Evolutionary conservation across 2,797 vertebrate genomes (phyloP).

Genomic region (Tiaroga cobitis): DNA sequence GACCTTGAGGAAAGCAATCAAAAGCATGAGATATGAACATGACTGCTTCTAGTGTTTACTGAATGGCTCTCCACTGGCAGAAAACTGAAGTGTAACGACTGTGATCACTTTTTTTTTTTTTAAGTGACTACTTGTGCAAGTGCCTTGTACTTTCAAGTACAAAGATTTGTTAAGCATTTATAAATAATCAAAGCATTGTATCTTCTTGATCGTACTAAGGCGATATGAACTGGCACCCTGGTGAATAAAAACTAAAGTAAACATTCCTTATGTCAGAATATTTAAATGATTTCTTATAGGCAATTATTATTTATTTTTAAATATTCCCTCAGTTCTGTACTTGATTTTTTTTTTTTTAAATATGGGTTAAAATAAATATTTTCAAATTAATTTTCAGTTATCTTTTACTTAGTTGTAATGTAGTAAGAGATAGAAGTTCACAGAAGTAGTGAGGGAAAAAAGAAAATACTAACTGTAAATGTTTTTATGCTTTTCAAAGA

Average conservation of each 20-base stretch:
- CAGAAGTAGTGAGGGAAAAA: neutral
- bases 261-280: neutral
- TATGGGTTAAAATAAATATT: neutral
- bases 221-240: neutral
- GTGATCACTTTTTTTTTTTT: constrained; percentile 13
- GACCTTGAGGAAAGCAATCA: constrained; percentile 21
- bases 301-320: neutral
- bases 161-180: constrained; percentile 28
- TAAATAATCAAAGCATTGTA: constrained; percentile 18
- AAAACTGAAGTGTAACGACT: constrained; percentile 13
- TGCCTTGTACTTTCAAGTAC: neutral
- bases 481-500: neutral
- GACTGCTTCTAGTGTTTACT: constrained; percentile 12
- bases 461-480: neutral
- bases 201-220: constrained; percentile 1
- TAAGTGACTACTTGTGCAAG: constrained; percentile 16
- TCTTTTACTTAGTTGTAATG: neutral
- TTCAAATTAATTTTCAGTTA: neutral
- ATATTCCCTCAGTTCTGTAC: neutral
- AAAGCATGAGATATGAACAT: constrained; percentile 30
- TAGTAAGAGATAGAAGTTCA: neutral
- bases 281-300: neutral
- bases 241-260: constrained; percentile 9
- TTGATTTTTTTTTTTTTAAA: neutral
- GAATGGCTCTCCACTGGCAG: neutral